Evolutionary conservation across 35 echinoderm and acorn worm genomes (phyloP).

Genomic region (Ptychodera flava): DNA sequence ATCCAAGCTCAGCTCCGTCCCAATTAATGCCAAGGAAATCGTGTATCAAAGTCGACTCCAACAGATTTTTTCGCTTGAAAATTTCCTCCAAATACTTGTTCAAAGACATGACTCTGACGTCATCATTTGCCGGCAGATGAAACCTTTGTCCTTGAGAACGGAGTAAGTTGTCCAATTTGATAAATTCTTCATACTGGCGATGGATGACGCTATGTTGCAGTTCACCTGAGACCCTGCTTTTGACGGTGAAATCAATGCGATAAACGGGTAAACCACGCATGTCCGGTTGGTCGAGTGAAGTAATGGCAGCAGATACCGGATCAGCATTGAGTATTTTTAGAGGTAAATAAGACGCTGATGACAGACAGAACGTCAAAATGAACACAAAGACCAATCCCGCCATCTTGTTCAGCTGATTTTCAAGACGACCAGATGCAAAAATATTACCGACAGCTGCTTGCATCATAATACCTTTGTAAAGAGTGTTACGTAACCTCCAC

Average conservation of each 20-base stretch:
- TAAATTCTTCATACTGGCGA: conserved; percentile 34
- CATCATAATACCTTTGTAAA: no score
- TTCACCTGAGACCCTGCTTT: not conserved
- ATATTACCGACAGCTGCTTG: no score
- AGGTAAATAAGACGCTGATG: conserved; percentile 18
- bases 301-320: conserved; percentile 18
- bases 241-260: conserved; percentile 31
- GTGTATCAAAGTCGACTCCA: conserved; percentile 12
- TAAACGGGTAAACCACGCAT: conserved; percentile 34
- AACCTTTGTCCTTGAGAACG: conserved; percentile 26
- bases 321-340: conserved; percentile 19
- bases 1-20: conserved; percentile 39
- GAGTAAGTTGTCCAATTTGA: conserved; percentile 32
- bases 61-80: conserved; percentile 2
- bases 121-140: not conserved
- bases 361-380: no score
- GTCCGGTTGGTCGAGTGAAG: conserved; percentile 10
- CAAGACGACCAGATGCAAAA: no score
- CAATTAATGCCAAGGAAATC: conserved; percentile 62
- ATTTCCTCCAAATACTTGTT: conserved; percentile 20
- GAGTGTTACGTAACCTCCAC: no score
- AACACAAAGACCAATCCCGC: no score
- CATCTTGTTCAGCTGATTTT: no score
- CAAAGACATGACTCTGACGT: not conserved
- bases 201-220: conserved; percentile 24